These are phyloP conservation scores for Troides helena DNA, from an alignment of 2,888 invertebrate species.

Conservation along the genomic window DNA sequence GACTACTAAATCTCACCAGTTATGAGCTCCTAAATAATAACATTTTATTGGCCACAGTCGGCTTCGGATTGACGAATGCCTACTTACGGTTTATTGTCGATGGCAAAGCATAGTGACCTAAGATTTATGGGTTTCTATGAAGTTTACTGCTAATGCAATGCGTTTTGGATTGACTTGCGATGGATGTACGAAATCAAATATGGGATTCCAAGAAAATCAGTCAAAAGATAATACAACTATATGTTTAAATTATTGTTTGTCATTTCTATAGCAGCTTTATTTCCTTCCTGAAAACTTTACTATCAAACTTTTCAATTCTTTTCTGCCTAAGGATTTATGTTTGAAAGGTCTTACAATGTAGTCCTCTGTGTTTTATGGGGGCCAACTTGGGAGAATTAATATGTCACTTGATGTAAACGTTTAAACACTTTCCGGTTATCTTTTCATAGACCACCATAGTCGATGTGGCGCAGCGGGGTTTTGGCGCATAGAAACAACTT, in stretches of 20 bases:
- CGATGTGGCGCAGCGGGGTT: constrained; percentile 39
- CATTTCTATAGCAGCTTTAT: neutral
- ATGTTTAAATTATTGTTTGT: neutral
- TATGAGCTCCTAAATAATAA: constrained; percentile 77
- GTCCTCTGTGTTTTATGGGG: constrained; percentile 9
- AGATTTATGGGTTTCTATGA: constrained; percentile 63
- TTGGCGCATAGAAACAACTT: constrained; percentile 39
- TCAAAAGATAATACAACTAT: constrained; percentile 4
- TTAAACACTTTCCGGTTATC: constrained; percentile 29
- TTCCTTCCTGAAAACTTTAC: neutral
- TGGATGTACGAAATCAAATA: constrained; percentile 21
- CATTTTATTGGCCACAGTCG: constrained; percentile 69
- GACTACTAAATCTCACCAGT: constrained; percentile 70
- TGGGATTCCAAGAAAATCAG: constrained; percentile 17
- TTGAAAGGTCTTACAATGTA: constrained; percentile 9
- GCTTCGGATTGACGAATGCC: constrained; percentile 67
- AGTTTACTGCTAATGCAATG: constrained; percentile 69
- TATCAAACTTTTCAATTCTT: neutral
- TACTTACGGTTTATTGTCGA: constrained; percentile 62
- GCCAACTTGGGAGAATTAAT: constrained; percentile 29
- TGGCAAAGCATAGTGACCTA: constrained; percentile 55
- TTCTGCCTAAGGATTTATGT: neutral
- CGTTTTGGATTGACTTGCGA: constrained; percentile 37
- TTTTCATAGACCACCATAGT: constrained; percentile 38
- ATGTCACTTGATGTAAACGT: constrained; percentile 33